Evolutionary conservation across 2,888 invertebrate species (phyloP), one percentile per base, ranked within the genome.

Genomic region (Cremastinae sp.): DNA sequence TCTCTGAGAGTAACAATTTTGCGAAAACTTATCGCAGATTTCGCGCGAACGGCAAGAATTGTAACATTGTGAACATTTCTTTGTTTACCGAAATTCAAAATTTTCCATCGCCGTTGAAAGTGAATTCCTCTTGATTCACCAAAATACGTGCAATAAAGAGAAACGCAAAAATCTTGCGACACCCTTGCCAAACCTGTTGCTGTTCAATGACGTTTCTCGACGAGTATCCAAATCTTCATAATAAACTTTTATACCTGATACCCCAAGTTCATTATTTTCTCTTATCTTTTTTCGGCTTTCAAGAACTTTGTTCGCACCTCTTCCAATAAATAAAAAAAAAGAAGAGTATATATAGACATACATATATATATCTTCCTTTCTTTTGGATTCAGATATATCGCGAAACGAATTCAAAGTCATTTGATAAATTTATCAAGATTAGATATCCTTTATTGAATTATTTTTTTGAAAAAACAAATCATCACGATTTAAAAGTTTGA

Each of bases 131-230:
- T 12, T 7, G 47, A 34, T 34, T 34, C 47, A 16, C 18, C 16
- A 16, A 34, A n/a, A 12, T 41, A 12, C 8, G 41, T 9, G 43
- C n/a, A 7, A 10, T 36, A 16, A 58, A 41, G 58, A 58, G 41
- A 18, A 41, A 45, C 28, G 28, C 47, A 47, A 28, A 61, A 61
- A 14, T 45, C 10, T 70, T 62, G 47, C 18, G 54, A 49, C 18
- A 56, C 5, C 64, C 41, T 64, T 34, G 18, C 43, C 34, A 16
- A 54, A 54, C 43, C 54, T 54, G 45, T 45, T 66, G 45, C 4
- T 18, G 22, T 54, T 9, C 9, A 36, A n/a, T 20, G 20, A 38
- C 18, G 18, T 3, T 34, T 28, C n/a, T 43, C 4, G 34, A 10
- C 5, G 8, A 16, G 2, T 5, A 5, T 28, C 28, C 28, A 28